Evolutionary conservation across 2,113 vertebrate genomes (phyloP), one percentile per base, ranked within the genome.

Genomic region (Pelodiscus sinensis): DNA sequence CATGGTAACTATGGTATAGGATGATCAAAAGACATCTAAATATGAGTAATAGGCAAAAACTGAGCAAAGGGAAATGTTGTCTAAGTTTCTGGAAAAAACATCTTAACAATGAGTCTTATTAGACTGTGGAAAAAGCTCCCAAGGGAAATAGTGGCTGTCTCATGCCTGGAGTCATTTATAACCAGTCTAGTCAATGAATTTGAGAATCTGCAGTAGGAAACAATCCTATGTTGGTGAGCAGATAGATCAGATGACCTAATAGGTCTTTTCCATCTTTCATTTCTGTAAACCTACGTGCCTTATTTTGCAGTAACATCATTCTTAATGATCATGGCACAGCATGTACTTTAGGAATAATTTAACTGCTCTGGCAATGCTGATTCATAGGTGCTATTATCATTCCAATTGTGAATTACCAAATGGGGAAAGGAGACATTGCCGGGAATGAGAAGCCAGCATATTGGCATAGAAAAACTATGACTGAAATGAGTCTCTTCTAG

Each of bases 401-500:
- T 89, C 0, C 0, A 56, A 35, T 73, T 89, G 44, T 27, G 84
- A 86, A 89, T 82, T 75, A 80, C 38, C 12, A 84, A 80, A 75
- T 6, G 21, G 11, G 75, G 60, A 25, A 25, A 82, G 13, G 25
- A 88, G 54, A 25, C 2, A 6, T 87, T 92, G 81, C 27, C 50
- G 75, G 85, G 51, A 29, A 31, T 55, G 62, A 92, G 15, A 6
- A 12, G 35, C 54, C 38, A 31, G 27, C 0, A 0, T 75, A 3
- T 68, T 81, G 50, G 55, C 31, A 83, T 85, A 81, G 19, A 21
- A 87, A 79, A 35, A 35, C 14, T 16, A 60, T 55, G 80, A 84
- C 83, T 80, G 81, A 83, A 81, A 50, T 10, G 79, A 44, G 3
- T 58, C 15, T 89, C 87, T 87, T 82, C 80, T 82, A 79, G 65